Evolutionary conservation across 1,140 invertebrate genomes (phyloP).

Genomic region (Pseudomyrmex flavicornis): DNA sequence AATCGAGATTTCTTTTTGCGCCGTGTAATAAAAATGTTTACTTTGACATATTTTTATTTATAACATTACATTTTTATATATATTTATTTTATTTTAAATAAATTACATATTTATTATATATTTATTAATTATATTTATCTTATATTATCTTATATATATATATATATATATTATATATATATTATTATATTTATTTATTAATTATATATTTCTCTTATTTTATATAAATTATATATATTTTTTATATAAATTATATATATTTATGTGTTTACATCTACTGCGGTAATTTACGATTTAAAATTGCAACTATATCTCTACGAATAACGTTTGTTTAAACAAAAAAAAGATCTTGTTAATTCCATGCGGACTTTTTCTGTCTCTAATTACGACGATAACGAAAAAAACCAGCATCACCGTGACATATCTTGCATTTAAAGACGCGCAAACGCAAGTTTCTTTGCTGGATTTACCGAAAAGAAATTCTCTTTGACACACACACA

Average conservation of each 20-base stretch:
- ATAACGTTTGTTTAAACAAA: constrained; percentile 36
- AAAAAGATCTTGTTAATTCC: constrained; percentile 24
- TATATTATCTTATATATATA: too few relatives aligned
- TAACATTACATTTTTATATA: not conserved
- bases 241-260: not conserved
- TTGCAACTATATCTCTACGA: not conserved
- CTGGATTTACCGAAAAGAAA: constrained; percentile 3
- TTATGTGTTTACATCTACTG: too few relatives aligned
- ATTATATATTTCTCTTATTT: not conserved
- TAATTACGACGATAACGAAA: constrained; percentile 14
- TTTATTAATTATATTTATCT: too few relatives aligned
- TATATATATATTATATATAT: too few relatives aligned
- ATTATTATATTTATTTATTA: not conserved
- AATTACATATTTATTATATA: too few relatives aligned
- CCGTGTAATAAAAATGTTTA: too few relatives aligned
- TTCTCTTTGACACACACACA: not conserved
- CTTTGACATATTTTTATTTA: too few relatives aligned
- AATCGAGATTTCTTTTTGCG: too few relatives aligned
- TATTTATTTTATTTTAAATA: not conserved
- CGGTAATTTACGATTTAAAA: constrained; percentile 7
- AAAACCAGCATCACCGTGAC: not conserved
- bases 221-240: too few relatives aligned
- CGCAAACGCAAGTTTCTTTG: constrained; percentile 22
- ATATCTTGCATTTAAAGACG: not conserved
- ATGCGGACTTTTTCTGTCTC: constrained; percentile 1